Evolutionary conservation across 2,113 vertebrate species (phyloP).

Genomic region (Machaerirhynchus nigripectus): DNA sequence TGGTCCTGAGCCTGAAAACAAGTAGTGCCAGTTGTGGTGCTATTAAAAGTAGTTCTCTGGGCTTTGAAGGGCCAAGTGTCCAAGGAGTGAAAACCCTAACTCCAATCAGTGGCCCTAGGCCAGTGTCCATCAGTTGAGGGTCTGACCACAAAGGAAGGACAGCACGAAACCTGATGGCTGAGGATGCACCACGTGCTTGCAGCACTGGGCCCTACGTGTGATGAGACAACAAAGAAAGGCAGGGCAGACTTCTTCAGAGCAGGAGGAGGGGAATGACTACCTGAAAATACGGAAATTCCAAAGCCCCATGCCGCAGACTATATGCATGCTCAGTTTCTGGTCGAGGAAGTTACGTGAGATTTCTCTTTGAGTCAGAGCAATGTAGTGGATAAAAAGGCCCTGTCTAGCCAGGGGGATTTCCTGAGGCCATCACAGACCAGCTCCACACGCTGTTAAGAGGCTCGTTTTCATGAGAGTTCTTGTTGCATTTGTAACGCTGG

Average conservation of each 20-base stretch:
- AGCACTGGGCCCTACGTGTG: rapidly evolving
- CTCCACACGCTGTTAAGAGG: slow-evolving; percentile 60
- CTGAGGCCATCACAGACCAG: slow-evolving; percentile 76
- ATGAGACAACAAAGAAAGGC: neutral
- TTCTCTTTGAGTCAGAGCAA: slow-evolving; percentile 70
- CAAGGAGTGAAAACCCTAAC: neutral
- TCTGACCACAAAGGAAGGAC: neutral
- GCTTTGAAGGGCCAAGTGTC: neutral
- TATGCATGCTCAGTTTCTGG: slow-evolving; percentile 59
- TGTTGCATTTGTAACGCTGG: slow-evolving; percentile 72
- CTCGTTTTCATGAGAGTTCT: slow-evolving; percentile 72
- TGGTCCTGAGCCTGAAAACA: slow-evolving; percentile 28
- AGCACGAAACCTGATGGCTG: neutral
- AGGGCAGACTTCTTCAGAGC: neutral
- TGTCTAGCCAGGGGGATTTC: slow-evolving; percentile 78
- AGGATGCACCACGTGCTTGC: rapidly evolving
- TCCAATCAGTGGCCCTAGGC: neutral
- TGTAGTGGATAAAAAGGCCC: slow-evolving; percentile 74
- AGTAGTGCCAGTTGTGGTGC: neutral
- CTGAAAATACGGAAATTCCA: slow-evolving; percentile 50
- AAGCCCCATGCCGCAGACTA: slow-evolving; percentile 7
- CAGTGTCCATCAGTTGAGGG: neutral
- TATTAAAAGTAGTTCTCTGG: neutral
- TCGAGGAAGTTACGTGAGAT: slow-evolving; percentile 68
- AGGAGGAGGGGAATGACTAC: slow-evolving; percentile 14